Evolutionary conservation across 2,888 invertebrate genomes (phyloP).

Genomic region (Andrena flavipes): DNA sequence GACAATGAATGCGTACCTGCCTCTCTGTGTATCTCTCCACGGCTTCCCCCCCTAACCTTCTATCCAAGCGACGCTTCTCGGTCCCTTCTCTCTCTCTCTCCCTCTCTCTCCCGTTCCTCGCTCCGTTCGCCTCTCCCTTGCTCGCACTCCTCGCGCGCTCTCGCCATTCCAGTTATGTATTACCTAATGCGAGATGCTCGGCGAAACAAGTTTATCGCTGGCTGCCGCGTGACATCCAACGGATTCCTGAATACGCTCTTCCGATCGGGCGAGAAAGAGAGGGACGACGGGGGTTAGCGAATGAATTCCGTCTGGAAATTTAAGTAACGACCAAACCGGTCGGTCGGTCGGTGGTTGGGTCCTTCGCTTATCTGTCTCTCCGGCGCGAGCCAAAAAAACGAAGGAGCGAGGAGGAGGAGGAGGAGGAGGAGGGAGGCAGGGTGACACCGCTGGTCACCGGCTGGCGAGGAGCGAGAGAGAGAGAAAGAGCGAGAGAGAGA

Average conservation of each 20-base stretch:
- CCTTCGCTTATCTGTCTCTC: slow-evolving; percentile 16
- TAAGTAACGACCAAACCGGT: slow-evolving; percentile 43
- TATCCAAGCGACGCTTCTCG: background rate
- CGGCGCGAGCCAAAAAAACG: slow-evolving; percentile 7
- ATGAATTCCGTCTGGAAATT: slow-evolving; percentile 46
- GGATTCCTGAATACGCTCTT: slow-evolving; percentile 57
- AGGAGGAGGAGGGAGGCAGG: background rate
- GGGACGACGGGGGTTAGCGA: slow-evolving; percentile 21
- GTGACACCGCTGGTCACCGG: no score
- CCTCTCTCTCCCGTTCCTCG: background rate
- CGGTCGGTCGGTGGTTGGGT: background rate
- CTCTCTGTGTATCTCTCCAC: slow-evolving; percentile 40
- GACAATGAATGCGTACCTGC: slow-evolving; percentile 65
- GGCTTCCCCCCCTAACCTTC: slow-evolving; percentile 21
- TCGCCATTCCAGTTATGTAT: slow-evolving; percentile 63
- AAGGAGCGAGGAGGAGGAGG: background rate
- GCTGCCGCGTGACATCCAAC: slow-evolving; percentile 61
- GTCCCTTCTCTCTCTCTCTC: background rate
- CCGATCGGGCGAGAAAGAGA: slow-evolving; percentile 35
- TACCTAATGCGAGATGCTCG: slow-evolving; percentile 64
- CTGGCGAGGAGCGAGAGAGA: no score
- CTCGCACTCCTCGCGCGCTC: slow-evolving; percentile 23
- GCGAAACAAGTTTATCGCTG: slow-evolving; percentile 64
- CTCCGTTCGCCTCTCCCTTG: background rate
- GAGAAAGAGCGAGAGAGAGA: no score